phyloP scores from a whole-genome alignment of 2,113 vertebrate genomes.

The Stigmatopora nigra region DNA sequence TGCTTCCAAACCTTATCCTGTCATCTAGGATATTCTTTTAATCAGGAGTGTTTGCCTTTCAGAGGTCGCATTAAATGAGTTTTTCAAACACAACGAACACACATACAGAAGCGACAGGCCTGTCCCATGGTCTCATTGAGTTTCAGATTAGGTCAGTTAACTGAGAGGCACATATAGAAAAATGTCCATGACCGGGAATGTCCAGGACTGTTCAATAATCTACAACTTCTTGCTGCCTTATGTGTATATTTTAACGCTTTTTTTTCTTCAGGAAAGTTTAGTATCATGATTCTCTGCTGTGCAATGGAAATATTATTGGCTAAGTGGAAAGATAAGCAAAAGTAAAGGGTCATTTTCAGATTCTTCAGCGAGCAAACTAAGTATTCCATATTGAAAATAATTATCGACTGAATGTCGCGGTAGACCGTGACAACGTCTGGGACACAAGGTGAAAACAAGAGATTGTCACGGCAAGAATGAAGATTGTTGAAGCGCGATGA shows the following conservation, averaged over 20 bases:
- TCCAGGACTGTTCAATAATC: too few species aligned
- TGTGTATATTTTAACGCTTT: too few species aligned
- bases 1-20: constrained; percentile 54
- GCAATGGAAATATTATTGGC: background rate
- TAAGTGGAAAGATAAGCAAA: background rate
- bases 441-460: constrained; percentile 28
- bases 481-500: constrained; percentile 22
- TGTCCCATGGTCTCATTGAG: too few species aligned
- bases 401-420: background rate
- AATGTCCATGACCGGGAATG: too few species aligned
- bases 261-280: too few species aligned
- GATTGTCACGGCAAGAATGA: constrained; percentile 31
- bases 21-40: constrained; percentile 50
- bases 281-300: too few species aligned
- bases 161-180: too few species aligned
- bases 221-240: too few species aligned
- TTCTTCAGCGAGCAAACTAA: background rate
- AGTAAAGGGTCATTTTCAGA: background rate
- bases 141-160: too few species aligned
- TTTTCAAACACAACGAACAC: constrained; percentile 42
- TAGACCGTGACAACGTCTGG: constrained; percentile 4
- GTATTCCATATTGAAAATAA: constrained; percentile 22
- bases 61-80: constrained; percentile 59
- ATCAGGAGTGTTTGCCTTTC: constrained; percentile 53
- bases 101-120: too few species aligned